These are phyloP conservation scores for Chascanopsetta lugubris DNA, from an alignment of 2,113 vertebrate species.

Conservation along the genomic window DNA sequence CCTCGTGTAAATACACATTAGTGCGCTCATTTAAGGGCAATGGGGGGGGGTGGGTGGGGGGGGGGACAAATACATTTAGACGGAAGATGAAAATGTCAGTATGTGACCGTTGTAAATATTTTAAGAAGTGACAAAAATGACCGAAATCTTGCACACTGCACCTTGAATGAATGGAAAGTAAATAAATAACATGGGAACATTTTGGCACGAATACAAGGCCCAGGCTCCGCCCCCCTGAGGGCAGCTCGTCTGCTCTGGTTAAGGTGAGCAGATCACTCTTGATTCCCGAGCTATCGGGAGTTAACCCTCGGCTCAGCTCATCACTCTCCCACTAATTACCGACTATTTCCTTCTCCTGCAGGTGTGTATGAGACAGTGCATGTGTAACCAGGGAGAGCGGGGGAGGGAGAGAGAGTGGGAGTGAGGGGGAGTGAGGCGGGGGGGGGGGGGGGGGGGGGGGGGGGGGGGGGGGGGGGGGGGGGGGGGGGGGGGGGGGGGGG, in stretches of 20 bases:
- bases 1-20: too few species aligned
- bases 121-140: too few species aligned
- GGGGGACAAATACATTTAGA: too few species aligned
- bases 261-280: conserved; percentile 20
- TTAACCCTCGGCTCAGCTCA: conserved; percentile 61
- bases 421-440: conserved; percentile 20
- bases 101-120: too few species aligned
- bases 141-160: too few species aligned
- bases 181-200: too few species aligned
- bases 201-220: conserved; percentile 39
- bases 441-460: conserved; percentile 23
- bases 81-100: too few species aligned
- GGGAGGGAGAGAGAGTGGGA: conserved; percentile 10
- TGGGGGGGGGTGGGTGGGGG: too few species aligned
- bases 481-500: conserved; percentile 2
- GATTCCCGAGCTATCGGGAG: conserved; percentile 35
- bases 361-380: conserved; percentile 61
- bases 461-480: conserved; percentile 23
- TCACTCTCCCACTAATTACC: conserved; percentile 67
- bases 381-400: conserved; percentile 47
- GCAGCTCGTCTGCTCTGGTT: conserved; percentile 15
- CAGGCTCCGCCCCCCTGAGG: conserved; percentile 4
- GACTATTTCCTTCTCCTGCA: conserved; percentile 61
- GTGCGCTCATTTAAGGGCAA: too few species aligned
- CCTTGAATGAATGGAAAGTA: too few species aligned